Conservation (phyloP, 2,797 vertebrate species). For the Sebastes hubbsi region DNA sequence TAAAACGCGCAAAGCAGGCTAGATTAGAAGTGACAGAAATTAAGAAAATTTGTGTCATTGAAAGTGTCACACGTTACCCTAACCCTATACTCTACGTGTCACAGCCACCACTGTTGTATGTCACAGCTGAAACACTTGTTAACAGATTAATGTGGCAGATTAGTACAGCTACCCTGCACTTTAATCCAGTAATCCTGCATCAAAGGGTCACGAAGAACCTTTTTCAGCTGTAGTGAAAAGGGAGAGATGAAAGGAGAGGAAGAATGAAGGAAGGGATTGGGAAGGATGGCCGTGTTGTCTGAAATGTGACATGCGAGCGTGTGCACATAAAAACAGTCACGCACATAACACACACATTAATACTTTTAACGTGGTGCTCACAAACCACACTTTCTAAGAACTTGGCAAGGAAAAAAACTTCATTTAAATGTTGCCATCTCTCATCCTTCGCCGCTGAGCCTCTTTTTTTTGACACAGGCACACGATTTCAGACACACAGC, state of each 20-base stretch:
- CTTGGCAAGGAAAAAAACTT: slow-evolving; percentile 20
- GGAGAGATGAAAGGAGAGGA: slow-evolving; percentile 55
- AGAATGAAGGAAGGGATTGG: slow-evolving; percentile 44
- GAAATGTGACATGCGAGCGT: slow-evolving; percentile 37
- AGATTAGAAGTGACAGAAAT: slow-evolving; percentile 64
- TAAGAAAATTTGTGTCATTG: slow-evolving; percentile 30
- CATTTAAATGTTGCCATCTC: slow-evolving; percentile 48
- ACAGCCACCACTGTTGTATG: slow-evolving; percentile 57
- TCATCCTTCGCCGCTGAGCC: slow-evolving; percentile 54
- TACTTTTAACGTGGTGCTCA: not conserved
- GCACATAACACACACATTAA: not conserved
- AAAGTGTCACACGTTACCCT: slow-evolving; percentile 53
- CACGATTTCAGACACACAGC: slow-evolving; percentile 50
- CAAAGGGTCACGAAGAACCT: slow-evolving; percentile 75
- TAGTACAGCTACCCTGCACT: slow-evolving; percentile 63
- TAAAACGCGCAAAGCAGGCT: not conserved
- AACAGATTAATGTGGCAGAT: slow-evolving; percentile 77
- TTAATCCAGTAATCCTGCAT: slow-evolving; percentile 82
- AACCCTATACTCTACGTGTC: slow-evolving; percentile 50
- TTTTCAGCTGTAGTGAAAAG: slow-evolving; percentile 48
- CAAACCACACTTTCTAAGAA: slow-evolving; percentile 39
- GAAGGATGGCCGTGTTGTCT: slow-evolving; percentile 32
- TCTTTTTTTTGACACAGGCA: slow-evolving; percentile 47
- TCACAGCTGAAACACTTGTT: slow-evolving; percentile 74
- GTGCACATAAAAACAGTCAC: slow-evolving; percentile 5